A percentile compares a stretch with the other conserved stretches of the same genome.
These are phyloP conservation scores for Cryptus viduatorius DNA, from an alignment of 2,888 invertebrate genomes.

Conservation along the genomic window DNA sequence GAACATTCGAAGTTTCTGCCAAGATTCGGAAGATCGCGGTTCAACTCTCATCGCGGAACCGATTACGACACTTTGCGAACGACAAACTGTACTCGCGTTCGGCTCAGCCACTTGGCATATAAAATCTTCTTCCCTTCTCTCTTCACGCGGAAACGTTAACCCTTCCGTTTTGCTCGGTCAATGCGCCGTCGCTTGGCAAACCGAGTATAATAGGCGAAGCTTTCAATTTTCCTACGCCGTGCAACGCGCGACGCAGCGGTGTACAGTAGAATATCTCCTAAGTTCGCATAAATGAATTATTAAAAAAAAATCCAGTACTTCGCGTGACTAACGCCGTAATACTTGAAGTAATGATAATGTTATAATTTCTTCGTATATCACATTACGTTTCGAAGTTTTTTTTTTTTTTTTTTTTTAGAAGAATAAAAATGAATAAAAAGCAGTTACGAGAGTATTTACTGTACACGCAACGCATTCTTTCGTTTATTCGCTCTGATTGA, in stretches of 20 bases:
- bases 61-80: conserved; percentile 56
- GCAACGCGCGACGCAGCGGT: not conserved
- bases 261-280: conserved; percentile 1
- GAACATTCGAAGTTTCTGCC: conserved; percentile 33
- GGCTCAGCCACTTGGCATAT: conserved; percentile 54
- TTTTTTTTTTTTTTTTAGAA: not conserved
- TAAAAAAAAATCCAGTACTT: not conserved
- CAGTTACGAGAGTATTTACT: not conserved
- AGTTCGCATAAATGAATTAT: not conserved
- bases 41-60: conserved; percentile 53
- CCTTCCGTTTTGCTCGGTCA: conserved; percentile 59
- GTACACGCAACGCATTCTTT: not conserved
- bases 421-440: not conserved
- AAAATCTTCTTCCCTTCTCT: conserved; percentile 43
- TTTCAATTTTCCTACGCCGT: conserved; percentile 35
- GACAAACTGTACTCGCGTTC: not conserved
- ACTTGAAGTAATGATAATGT: too few species aligned
- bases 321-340: not conserved
- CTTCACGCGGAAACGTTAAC: conserved; percentile 48
- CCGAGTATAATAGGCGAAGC: conserved; percentile 20
- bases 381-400: not conserved
- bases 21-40: conserved; percentile 24
- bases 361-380: too few species aligned
- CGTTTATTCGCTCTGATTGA: not conserved
- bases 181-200: conserved; percentile 61